Base-by-base conservation (phyloP, 2,888 invertebrate genomes). In the Mesochorus sp. region DNA sequence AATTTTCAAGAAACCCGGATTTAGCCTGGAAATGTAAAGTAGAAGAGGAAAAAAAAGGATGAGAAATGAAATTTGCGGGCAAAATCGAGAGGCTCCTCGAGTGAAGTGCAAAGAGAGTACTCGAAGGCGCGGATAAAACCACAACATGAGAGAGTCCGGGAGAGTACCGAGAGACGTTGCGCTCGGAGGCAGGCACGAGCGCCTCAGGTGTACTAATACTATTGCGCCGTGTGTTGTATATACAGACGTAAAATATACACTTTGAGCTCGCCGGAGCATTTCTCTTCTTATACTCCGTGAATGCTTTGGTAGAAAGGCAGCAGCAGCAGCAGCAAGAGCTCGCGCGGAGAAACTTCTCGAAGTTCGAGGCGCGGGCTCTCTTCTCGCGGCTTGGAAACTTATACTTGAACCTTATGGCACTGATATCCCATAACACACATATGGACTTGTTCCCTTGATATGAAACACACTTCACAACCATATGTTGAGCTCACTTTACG, bases 261-360 rank as follows among this genome's bases (percentile, higher is more conserved):
- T 57, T 21, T 19, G 57, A 62, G 70, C 57, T 55, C 59, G 34
- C 19, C 42, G 42, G 37, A 75, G 71, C 77, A 79, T 81, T 80
- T 82, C 79, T 82, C 80, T 64, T 70, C 68, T 66, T 72, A n/a
- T n/a, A n/a, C n/a, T n/a, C 70, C 76, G 79, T 71, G 78, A 79
- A 82, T 82, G 80, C 79, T 81, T 80, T 62, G 76, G 79, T 82
- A 82, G 82, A 82, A 82, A 82, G 82, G 82, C n/a, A n/a, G n/a
- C n/a, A n/a, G n/a, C n/a, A n/a, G n/a, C n/a, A n/a, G n/a, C n/a
- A n/a, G n/a, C 81, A 74, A 78, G 49, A 55, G 67, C 37, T 44
- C 34, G 82, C 81, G 79, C 66, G 81, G 85, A 85, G 86, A 86
- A 86, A 86, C 85, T 80, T 86, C 83, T 84, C 77, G 83, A 86